Evolutionary conservation across 2,797 vertebrate genomes (phyloP), one percentile per base, ranked within the genome.

Genomic region (Argya squamiceps): DNA sequence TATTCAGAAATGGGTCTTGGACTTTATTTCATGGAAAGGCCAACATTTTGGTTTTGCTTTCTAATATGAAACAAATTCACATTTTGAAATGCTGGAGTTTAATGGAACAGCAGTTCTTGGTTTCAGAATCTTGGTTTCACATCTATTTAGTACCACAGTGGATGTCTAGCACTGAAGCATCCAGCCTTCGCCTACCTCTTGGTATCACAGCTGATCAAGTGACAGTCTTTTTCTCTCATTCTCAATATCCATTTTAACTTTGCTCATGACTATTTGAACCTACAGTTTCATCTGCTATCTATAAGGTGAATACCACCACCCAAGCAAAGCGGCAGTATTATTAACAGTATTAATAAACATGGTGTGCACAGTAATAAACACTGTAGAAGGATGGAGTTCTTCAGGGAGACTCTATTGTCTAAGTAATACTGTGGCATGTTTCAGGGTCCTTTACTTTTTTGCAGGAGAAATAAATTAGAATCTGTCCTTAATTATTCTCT

Each of bases 381-480:
- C 16, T 11, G 24, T 53, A 65, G 26, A 75, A 59, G 12, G 12
- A 73, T 37, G 27, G 36, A 49, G 5, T 26, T 94, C 81, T 93
- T 79, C 36, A 46, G 36, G 15, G 37, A 73, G 56, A 63, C 20
- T 8, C 74, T 94, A 32, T 56, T 5, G 10, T 95, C 36, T 75
- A 59, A 32, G 30, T 84, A 44, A 64, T 65, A 65, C 17, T 34
- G 11, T 87, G 89, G 24, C 58, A 30, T 30, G 30, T 94, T 79
- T 96, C 43, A 55, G 88, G 12, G 17, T 27, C 27, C 18, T 84
- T 23, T 84, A 37, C 13, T n/a, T n/a, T 65, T 76, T 62, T 75
- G 8, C 15, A 53, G 39, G 49, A 79, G 52, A 96, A 94, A 65
- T 89, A 68, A 74, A 26, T 91, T 60, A 92, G 70, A 94, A 92